Evolutionary conservation across 2,113 vertebrate species (phyloP), one percentile per base, ranked within the genome.

Genomic region (Elephantulus edwardii): DNA sequence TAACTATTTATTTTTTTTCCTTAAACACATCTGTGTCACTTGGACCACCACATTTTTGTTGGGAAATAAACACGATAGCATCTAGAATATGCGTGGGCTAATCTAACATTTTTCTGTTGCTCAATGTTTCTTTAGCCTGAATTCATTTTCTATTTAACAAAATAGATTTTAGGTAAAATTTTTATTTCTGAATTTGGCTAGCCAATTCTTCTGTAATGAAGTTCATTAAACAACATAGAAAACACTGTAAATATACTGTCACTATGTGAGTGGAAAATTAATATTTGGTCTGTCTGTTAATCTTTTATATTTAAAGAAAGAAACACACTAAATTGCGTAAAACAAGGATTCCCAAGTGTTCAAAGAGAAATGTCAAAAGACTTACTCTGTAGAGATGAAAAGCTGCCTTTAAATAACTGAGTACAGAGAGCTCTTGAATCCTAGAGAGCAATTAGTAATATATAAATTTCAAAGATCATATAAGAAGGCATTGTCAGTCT

Each of bases 241-340:
- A 90, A 12, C 58, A 86, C 17, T 92, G 10, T 4, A 91, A 38
- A 0, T 50, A 79, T 72, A 33, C 72, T 75, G 8, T 83, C 5
- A 91, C 90, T 91, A 95, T 91, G 5, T 90, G 77, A 95, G 93
- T 52, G 44, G 87, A 95, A 54, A 62, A 44, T 50, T 62, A 95
- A 71, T 0, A 20, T 56, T 46, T 42, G 35, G 19, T n/a, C 50
- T 77, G 92, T 77, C 13, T 0, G 14, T 60, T 50, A 60, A 30
- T 60, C 10, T 16, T 26, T 60, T 30, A n/a, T n/a, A n/a, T 62
- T 62, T 62, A 30, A 30, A 28, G 28, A 33, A 33, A 9, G 30
- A 8, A 62, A 54, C 9, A 56, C 54, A 3, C 20, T 24, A 26
- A 75, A 60, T 62, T 58, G 8, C 8, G 50, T 60, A 44, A 30